phyloP scores from a whole-genome alignment of 2,888 invertebrate genomes.

The Sinotaia quadrata region DNA sequence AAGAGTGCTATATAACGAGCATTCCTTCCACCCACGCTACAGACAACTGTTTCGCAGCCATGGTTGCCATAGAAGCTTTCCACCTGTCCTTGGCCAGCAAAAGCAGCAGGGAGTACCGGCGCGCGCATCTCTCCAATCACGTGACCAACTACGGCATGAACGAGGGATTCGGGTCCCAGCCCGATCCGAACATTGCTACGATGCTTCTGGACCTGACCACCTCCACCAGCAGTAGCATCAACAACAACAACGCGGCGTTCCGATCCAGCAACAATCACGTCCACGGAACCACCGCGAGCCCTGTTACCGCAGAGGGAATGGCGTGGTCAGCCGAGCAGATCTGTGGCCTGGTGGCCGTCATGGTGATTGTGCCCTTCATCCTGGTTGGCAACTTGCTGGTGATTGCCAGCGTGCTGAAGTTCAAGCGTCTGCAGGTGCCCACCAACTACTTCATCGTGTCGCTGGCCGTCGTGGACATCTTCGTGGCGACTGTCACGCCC shows the following conservation, averaged over 20 bases:
- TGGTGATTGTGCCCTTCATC: slow-evolving; percentile 74
- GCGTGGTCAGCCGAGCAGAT: slow-evolving; percentile 39
- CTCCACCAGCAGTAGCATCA: neutral
- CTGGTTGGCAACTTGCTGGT: slow-evolving; percentile 77
- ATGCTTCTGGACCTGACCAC: neutral
- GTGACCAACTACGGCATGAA: neutral
- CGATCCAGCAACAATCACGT: neutral
- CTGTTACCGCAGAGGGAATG: neutral
- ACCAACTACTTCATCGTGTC: slow-evolving; percentile 78
- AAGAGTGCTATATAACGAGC: too few species aligned
- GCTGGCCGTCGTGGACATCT: slow-evolving; percentile 77
- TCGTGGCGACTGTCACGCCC: slow-evolving; percentile 78
- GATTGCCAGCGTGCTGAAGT: slow-evolving; percentile 77
- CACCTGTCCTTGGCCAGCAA: too few species aligned
- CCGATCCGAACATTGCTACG: neutral
- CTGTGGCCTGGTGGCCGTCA: slow-evolving; percentile 37
- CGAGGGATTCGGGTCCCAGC: neutral
- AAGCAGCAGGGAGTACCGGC: too few species aligned
- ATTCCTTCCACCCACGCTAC: too few species aligned
- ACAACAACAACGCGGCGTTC: neutral
- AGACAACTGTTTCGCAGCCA: too few species aligned
- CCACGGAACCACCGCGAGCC: neutral
- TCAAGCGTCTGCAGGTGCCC: slow-evolving; percentile 78
- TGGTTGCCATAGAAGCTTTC: too few species aligned
- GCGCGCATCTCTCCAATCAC: too few species aligned